phyloP scores from a whole-genome alignment of 2,888 invertebrate genomes.

The Conistra vaccinii region DNA sequence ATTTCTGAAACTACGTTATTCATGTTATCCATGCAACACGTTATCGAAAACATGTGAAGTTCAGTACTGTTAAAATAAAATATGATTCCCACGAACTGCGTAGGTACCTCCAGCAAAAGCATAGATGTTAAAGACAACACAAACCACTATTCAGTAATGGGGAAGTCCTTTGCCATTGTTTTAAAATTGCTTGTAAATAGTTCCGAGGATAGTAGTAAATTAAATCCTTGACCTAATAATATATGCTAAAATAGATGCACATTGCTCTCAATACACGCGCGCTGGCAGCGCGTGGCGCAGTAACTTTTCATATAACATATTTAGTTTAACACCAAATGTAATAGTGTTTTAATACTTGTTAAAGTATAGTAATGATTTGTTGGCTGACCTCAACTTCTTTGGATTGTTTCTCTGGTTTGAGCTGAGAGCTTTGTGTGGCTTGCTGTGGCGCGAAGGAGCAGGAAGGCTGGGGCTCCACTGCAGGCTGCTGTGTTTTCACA shows the following conservation, averaged over 20 bases:
- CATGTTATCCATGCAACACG: conserved; percentile 47
- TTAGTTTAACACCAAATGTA: conserved; percentile 61
- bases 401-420: conserved; percentile 82
- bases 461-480: conserved; percentile 83
- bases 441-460: conserved; percentile 82
- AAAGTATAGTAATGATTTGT: conserved; percentile 65
- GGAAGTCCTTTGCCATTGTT: conserved; percentile 35
- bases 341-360: conserved; percentile 63
- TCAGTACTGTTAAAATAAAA: conserved; percentile 36
- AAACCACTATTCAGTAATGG: conserved; percentile 19
- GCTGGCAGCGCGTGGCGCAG: conserved; percentile 82
- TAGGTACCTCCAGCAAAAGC: conserved; percentile 30
- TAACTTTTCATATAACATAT: conserved; percentile 73
- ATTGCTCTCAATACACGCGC: conserved; percentile 83
- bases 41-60: conserved; percentile 13
- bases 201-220: conserved; percentile 71
- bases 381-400: conserved; percentile 90
- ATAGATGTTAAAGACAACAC: conserved; percentile 27
- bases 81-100: conserved; percentile 5
- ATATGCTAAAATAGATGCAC: conserved; percentile 87
- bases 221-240: conserved; percentile 88
- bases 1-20: conserved; percentile 7
- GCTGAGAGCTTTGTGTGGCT: conserved; percentile 75
- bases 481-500: conserved; percentile 66
- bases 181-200: conserved; percentile 57